Conservation (phyloP, 2,113 vertebrate species). For the Siniperca chuatsi region DNA sequence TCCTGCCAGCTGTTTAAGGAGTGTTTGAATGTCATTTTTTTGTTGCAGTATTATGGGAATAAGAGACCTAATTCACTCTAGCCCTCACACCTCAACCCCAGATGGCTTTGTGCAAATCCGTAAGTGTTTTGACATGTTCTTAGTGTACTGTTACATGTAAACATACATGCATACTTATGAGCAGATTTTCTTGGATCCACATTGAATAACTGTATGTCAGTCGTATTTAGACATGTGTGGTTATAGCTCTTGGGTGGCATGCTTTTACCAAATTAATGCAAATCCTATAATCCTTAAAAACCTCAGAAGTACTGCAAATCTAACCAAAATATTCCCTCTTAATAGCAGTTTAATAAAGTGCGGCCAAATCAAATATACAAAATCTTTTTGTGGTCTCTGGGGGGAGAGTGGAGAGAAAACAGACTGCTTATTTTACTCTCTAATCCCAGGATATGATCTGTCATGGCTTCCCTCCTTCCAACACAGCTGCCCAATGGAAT, state of each 20-base stretch:
- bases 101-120: conserved; percentile 23
- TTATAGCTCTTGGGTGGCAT: conserved; percentile 58
- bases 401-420: conserved; percentile 59
- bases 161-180: conserved; percentile 18
- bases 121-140: conserved; percentile 24
- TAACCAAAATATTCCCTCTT: conserved; percentile 63
- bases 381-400: conserved; percentile 61
- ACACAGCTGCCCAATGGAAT: conserved; percentile 74
- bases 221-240: conserved; percentile 38
- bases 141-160: conserved; percentile 30
- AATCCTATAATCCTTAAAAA: conserved; percentile 76
- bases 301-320: conserved; percentile 56
- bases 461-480: conserved; percentile 73
- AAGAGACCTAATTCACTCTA: conserved; percentile 25
- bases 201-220: conserved; percentile 33
- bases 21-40: conserved; percentile 54
- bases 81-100: conserved; percentile 50
- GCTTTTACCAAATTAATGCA: conserved; percentile 71
- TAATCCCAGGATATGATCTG: conserved; percentile 83
- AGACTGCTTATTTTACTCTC: conserved; percentile 77
- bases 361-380: conserved; percentile 72
- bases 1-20: conserved; percentile 57
- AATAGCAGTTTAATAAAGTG: conserved; percentile 70
- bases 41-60: conserved; percentile 34
- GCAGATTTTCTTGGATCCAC: conserved; percentile 24